A percentile compares a stretch with the other conserved stretches of the same genome.
These are phyloP conservation scores for Acanthosoma haemorrhoidale DNA, from an alignment of 2,888 invertebrate species.

Conservation along the genomic window DNA sequence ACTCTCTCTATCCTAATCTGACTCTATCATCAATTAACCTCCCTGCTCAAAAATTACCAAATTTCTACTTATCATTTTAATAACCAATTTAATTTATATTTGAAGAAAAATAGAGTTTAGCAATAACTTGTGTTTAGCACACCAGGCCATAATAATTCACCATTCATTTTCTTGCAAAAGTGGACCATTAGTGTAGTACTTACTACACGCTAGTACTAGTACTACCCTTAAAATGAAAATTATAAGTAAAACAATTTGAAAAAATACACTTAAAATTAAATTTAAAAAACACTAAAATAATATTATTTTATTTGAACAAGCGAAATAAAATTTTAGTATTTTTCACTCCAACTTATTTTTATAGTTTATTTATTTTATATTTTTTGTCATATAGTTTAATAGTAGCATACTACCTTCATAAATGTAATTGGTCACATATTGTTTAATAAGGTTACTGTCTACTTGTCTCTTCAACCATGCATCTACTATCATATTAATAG, in stretches of 20 bases:
- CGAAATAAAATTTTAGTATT: not conserved
- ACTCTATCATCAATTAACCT: too few relatives aligned
- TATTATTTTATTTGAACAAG: not conserved
- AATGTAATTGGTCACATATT: not conserved
- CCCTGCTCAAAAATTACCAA: too few relatives aligned
- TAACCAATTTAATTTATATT: too few relatives aligned
- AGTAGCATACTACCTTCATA: conserved; percentile 1
- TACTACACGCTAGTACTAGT: too few relatives aligned
- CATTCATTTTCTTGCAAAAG: too few relatives aligned
- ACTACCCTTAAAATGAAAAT: too few relatives aligned
- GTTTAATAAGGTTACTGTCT: conserved; percentile 48
- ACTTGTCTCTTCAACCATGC: conserved; percentile 55
- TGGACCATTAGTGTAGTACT: too few relatives aligned
- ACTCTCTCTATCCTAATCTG: too few relatives aligned
- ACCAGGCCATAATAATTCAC: too few relatives aligned
- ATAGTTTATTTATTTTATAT: not conserved
- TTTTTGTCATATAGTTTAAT: not conserved
- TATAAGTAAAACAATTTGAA: not conserved
- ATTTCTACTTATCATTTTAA: too few relatives aligned
- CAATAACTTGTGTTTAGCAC: too few relatives aligned
- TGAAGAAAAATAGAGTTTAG: too few relatives aligned
- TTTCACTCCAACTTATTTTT: not conserved
- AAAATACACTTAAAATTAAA: not conserved
- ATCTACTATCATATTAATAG: conserved; percentile 55
- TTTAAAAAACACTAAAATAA: not conserved